Evolutionary conservation across 1,140 invertebrate genomes (phyloP).

Genomic region (Andricus grossulariae): DNA sequence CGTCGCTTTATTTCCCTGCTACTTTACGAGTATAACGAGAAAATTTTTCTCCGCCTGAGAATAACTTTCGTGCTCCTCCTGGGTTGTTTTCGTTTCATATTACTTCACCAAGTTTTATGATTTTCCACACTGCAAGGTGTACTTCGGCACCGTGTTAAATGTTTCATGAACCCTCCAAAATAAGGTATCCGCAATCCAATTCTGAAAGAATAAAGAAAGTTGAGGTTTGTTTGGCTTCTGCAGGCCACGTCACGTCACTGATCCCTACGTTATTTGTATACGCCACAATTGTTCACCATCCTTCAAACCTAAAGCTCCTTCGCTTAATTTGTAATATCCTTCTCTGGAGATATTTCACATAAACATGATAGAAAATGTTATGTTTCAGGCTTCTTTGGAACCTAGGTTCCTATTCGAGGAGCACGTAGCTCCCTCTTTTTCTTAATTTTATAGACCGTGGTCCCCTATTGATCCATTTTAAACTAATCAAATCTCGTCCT

Average conservation of each 20-base stretch:
- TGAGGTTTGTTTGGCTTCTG: not conserved
- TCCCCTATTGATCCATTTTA: too few species aligned
- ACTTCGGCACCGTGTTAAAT: slow-evolving; percentile 14
- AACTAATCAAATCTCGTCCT: too few species aligned
- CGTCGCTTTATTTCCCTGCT: slow-evolving; percentile 23
- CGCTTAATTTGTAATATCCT: too few species aligned
- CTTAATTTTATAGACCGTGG: too few species aligned
- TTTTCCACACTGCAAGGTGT: slow-evolving; percentile 19
- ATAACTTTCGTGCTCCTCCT: slow-evolving; percentile 19
- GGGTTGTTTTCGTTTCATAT: slow-evolving; percentile 25
- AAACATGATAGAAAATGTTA: too few species aligned
- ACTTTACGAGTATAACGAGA: slow-evolving; percentile 31
- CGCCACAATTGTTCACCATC: too few species aligned
- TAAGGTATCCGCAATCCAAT: slow-evolving; percentile 26
- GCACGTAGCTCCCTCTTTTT: too few species aligned
- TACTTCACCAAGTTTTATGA: slow-evolving; percentile 26
- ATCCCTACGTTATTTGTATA: too few species aligned
- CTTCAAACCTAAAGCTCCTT: too few species aligned
- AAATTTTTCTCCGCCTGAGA: slow-evolving; percentile 22
- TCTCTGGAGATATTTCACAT: too few species aligned
- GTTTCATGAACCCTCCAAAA: slow-evolving; percentile 28
- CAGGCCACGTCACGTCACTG: not conserved
- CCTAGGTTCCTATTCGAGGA: too few species aligned
- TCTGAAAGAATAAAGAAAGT: not conserved
- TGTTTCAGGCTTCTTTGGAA: too few species aligned